Evolutionary conservation across 2,888 invertebrate species (phyloP).

Genomic region (Heliconius sara): DNA sequence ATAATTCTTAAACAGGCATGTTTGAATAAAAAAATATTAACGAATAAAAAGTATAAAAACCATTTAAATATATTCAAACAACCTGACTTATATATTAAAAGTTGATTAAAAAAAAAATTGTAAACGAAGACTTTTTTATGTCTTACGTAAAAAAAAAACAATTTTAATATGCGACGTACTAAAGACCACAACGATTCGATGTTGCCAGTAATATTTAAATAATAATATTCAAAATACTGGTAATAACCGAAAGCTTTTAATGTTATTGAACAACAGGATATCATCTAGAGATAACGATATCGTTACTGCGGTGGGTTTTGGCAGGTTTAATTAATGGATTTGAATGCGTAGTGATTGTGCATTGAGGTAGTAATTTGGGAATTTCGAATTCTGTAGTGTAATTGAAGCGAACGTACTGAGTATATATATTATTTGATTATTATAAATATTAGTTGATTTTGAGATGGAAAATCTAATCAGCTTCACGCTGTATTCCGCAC

Average conservation of each 20-base stretch:
- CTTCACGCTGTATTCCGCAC: too few relatives aligned
- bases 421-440: not conserved
- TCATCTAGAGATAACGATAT: slow-evolving; percentile 49
- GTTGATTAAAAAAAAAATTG: too few relatives aligned
- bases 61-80: too few relatives aligned
- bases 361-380: slow-evolving; percentile 26
- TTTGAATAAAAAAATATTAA: slow-evolving; percentile 21
- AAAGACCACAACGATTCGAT: not conserved
- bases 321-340: slow-evolving; percentile 45
- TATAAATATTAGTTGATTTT: not conserved
- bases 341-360: slow-evolving; percentile 31
- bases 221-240: slow-evolving; percentile 25
- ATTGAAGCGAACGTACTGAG: not conserved
- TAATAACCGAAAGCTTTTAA: slow-evolving; percentile 52
- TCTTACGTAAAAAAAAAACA: not conserved
- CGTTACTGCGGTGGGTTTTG: slow-evolving; percentile 41
- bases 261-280: slow-evolving; percentile 49
- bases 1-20: slow-evolving; percentile 28
- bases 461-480: not conserved
- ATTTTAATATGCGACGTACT: not conserved
- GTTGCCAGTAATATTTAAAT: not conserved
- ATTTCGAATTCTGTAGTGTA: slow-evolving; percentile 12
- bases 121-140: too few relatives aligned
- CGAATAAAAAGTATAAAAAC: not conserved
- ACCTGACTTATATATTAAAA: too few relatives aligned